These are phyloP conservation scores for Antechinus stuartii DNA, from an alignment of 2,113 vertebrate species.

Conservation along the genomic window DNA sequence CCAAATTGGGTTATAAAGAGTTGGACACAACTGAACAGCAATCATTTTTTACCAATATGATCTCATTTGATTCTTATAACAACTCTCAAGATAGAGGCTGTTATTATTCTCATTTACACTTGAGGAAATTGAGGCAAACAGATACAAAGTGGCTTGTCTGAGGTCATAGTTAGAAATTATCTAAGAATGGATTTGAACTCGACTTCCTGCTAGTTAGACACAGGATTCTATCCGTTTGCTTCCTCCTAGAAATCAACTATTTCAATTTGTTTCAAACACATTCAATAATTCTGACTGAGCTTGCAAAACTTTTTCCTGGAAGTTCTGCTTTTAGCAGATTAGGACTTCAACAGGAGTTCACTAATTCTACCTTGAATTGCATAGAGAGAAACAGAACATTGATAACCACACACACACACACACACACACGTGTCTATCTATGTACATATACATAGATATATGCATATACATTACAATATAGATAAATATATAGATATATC, in stretches of 20 bases:
- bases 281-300: not conserved
- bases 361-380: not conserved
- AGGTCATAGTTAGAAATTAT: not conserved
- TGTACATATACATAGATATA: too few species aligned
- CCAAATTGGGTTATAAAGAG: too few species aligned
- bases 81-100: rapidly evolving
- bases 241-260: too few species aligned
- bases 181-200: not conserved
- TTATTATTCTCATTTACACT: not conserved
- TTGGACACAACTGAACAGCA: not conserved
- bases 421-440: too few species aligned
- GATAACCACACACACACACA: too few species aligned
- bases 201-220: not conserved
- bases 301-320: not conserved
- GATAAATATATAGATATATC: too few species aligned
- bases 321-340: not conserved
- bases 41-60: not conserved
- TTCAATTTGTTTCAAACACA: not conserved
- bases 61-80: not conserved
- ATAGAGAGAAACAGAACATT: not conserved
- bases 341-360: not conserved
- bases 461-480: too few species aligned
- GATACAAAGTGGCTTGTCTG: not conserved
- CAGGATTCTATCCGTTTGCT: not conserved
- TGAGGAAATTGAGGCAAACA: not conserved